phyloP scores from a whole-genome alignment of 2,113 vertebrate genomes.

The Nothocercus nigrocapillus region DNA sequence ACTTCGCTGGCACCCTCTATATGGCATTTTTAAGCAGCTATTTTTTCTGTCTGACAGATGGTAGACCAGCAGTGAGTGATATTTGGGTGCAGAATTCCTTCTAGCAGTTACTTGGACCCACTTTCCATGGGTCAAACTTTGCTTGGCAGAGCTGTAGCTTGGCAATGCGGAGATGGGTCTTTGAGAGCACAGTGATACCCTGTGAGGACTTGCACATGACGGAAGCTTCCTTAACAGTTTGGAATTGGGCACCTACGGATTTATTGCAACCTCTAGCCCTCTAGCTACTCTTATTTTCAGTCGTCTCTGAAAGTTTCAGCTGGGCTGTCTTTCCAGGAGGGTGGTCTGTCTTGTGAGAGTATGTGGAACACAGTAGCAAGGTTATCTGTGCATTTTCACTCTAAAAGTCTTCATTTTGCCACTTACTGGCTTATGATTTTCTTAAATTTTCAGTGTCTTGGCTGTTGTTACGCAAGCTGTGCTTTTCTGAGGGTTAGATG shows the following conservation, averaged over 20 bases:
- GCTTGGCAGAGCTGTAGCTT: not conserved
- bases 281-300: not conserved
- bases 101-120: not conserved
- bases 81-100: not conserved
- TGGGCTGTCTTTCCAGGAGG: not conserved
- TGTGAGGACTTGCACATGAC: not conserved
- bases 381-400: not conserved
- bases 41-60: not conserved
- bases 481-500: not conserved
- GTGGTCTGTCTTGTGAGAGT: not conserved
- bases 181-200: rapidly evolving
- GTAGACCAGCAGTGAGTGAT: not conserved
- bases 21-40: not conserved
- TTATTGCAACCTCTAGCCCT: not conserved
- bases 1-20: not conserved
- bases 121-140: not conserved
- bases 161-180: not conserved
- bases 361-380: not conserved
- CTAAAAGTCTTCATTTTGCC: not conserved
- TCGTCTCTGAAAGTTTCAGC: too few relatives aligned
- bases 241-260: not conserved
- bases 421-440: not conserved
- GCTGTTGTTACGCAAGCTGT: not conserved
- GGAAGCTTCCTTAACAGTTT: not conserved
- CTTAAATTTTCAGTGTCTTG: not conserved